Percentiles rank a stretch among this genome's conserved stretches.
Conservation (phyloP, 2,888 invertebrate species). For the Latrodectus elegans region DNA sequence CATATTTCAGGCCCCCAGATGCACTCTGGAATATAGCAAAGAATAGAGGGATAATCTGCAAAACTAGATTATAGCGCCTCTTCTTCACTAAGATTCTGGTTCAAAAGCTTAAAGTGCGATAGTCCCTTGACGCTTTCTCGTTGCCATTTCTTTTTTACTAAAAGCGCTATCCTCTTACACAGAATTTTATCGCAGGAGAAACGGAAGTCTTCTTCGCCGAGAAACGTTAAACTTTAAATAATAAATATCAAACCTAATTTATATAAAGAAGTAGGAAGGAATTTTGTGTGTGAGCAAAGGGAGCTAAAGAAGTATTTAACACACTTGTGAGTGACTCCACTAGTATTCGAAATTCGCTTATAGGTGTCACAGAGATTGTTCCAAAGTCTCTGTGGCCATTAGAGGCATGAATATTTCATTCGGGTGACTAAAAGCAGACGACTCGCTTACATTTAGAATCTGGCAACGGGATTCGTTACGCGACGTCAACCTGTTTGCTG, state of each 20-base stretch:
- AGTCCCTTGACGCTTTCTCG: slow-evolving; percentile 20
- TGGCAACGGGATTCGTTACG: slow-evolving; percentile 54
- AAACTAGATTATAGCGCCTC: slow-evolving; percentile 36
- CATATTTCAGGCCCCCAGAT: slow-evolving; percentile 18
- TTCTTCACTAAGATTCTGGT: not conserved
- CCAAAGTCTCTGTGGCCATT: slow-evolving; percentile 40
- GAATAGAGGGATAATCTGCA: slow-evolving; percentile 32
- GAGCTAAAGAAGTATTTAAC: slow-evolving; percentile 48
- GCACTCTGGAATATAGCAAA: not conserved
- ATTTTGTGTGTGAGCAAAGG: not conserved
- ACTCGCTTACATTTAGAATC: slow-evolving; percentile 40
- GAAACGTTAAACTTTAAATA: slow-evolving; percentile 45
- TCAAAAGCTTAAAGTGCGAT: slow-evolving; percentile 4
- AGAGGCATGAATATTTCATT: slow-evolving; percentile 62
- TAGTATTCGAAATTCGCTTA: slow-evolving; percentile 44
- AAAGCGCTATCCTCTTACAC: slow-evolving; percentile 53
- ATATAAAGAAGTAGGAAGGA: slow-evolving; percentile 8
- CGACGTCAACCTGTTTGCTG: slow-evolving; percentile 63
- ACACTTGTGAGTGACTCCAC: not conserved
- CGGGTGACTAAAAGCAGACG: slow-evolving; percentile 7
- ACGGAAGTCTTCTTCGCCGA: not conserved
- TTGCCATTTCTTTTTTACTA: slow-evolving; percentile 51
- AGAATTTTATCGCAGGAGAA: not conserved
- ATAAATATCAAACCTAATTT: slow-evolving; percentile 55
- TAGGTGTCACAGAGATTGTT: slow-evolving; percentile 56